Conservation (phyloP, 2,888 invertebrate genomes). For the Neocrepidodera transversa region DNA sequence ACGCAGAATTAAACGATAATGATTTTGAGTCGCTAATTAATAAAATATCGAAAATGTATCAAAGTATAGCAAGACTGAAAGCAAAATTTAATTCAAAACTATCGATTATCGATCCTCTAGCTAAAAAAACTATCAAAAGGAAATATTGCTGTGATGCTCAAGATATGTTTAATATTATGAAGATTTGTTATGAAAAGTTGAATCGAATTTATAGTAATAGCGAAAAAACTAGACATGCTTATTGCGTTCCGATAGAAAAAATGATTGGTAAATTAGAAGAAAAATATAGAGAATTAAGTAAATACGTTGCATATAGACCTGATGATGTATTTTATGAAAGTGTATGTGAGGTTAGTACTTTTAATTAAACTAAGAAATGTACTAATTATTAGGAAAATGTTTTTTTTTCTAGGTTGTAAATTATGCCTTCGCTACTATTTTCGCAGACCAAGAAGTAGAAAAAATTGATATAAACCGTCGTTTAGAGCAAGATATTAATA, state of each 20-base stretch:
- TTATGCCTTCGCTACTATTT: conserved; percentile 46
- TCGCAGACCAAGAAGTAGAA: conserved; percentile 40
- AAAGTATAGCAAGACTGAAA: conserved; percentile 65
- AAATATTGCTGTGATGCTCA: conserved; percentile 75
- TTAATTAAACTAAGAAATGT: too few relatives aligned
- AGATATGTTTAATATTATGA: conserved; percentile 64
- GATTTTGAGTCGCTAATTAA: neutral
- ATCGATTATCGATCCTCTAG: conserved; percentile 82
- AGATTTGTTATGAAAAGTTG: conserved; percentile 67
- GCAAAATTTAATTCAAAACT: conserved; percentile 68
- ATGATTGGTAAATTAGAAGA: conserved; percentile 52
- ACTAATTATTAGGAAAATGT: too few relatives aligned
- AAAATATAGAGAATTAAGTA: conserved; percentile 58
- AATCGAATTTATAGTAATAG: conserved; percentile 56
- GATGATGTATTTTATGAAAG: conserved; percentile 62
- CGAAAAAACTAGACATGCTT: conserved; percentile 61
- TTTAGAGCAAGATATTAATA: conserved; percentile 16
- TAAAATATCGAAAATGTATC: conserved; percentile 51
- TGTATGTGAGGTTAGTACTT: conserved; percentile 63
- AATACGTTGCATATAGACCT: conserved; percentile 66
- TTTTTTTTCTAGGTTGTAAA: conserved; percentile 48
- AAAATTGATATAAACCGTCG: conserved; percentile 31
- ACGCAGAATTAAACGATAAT: neutral
- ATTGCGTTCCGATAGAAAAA: conserved; percentile 60
- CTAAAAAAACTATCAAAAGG: conserved; percentile 77